A percentile compares a stretch with the other conserved stretches of the same genome.
phyloP scores from a whole-genome alignment of 2,797 vertebrate genomes.

The Mus spretus region DNA sequence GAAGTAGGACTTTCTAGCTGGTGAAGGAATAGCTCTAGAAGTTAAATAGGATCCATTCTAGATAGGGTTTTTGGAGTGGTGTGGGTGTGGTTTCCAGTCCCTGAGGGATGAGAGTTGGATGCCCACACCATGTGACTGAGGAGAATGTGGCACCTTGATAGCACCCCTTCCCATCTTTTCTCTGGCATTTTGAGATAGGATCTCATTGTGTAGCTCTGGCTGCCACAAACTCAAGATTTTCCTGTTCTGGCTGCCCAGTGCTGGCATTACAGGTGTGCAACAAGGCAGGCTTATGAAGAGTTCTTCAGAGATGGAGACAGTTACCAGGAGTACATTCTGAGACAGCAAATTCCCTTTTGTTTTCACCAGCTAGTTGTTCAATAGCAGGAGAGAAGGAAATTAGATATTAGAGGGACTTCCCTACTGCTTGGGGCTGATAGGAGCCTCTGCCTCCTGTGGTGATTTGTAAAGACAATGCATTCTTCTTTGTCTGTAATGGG shows the following conservation, averaged over 20 bases:
- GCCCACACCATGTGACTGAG: not conserved
- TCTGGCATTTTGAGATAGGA: not conserved
- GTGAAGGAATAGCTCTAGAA: not conserved
- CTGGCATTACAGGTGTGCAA: not conserved
- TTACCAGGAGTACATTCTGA: conserved; percentile 31
- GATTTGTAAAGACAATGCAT: conserved; percentile 49
- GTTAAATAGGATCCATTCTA: conserved; percentile 32
- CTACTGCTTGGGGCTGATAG: conserved; percentile 62
- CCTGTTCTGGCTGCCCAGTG: not conserved
- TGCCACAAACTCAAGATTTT: not conserved
- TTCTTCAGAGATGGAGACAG: not conserved
- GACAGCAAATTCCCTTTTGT: conserved; percentile 47
- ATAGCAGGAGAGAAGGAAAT: conserved; percentile 67
- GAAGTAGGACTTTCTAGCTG: conserved; percentile 2
- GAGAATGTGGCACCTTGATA: conserved; percentile 3
- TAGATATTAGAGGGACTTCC: conserved; percentile 59
- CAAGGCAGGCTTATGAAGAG: not conserved
- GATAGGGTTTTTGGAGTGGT: not conserved
- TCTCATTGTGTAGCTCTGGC: not conserved
- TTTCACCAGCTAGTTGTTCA: conserved; percentile 17
- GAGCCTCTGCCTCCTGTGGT: conserved; percentile 35
- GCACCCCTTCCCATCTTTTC: not conserved
- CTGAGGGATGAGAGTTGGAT: not conserved
- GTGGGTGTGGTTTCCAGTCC: not conserved
- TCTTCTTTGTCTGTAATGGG: not conserved